A percentile compares a stretch with the other conserved stretches of the same genome.
phyloP scores from a whole-genome alignment of 2,113 vertebrate genomes.

The Periophthalmus modestus region DNA sequence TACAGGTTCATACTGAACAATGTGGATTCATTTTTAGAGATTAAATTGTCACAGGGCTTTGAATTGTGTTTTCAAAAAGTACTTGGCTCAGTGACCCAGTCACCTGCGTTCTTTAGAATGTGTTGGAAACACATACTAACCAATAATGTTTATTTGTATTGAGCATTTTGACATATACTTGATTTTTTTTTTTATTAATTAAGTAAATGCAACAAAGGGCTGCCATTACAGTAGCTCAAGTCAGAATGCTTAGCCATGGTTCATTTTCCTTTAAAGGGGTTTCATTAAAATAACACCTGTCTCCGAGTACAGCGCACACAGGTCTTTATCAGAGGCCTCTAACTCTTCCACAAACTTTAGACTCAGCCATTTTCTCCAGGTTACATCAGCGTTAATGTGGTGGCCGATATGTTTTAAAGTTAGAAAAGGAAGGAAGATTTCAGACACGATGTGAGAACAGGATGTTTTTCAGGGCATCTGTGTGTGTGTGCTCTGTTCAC shows the following conservation, averaged over 20 bases:
- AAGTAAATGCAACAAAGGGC: background rate
- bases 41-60: too few species aligned
- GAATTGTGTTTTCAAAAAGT: background rate
- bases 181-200: background rate
- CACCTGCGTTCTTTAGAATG: background rate
- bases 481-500: constrained; percentile 21
- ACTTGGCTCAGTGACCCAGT: background rate
- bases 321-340: constrained; percentile 20
- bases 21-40: too few species aligned
- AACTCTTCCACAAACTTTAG: constrained; percentile 22
- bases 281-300: constrained; percentile 46
- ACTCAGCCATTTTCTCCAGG: constrained; percentile 50
- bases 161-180: too few species aligned
- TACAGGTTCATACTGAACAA: too few species aligned
- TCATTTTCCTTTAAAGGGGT: constrained; percentile 17
- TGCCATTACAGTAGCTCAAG: background rate
- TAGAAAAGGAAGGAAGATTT: constrained; percentile 47
- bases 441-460: constrained; percentile 50
- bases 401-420: constrained; percentile 8
- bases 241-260: background rate
- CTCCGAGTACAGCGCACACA: constrained; percentile 18
- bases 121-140: too few species aligned
- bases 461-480: constrained; percentile 60
- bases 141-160: too few species aligned
- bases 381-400: constrained; percentile 13